A percentile compares a stretch with the other conserved stretches of the same genome.
Evolutionary conservation across 2,888 invertebrate genomes (phyloP).

Genomic region (Thelaira solivaga): DNA sequence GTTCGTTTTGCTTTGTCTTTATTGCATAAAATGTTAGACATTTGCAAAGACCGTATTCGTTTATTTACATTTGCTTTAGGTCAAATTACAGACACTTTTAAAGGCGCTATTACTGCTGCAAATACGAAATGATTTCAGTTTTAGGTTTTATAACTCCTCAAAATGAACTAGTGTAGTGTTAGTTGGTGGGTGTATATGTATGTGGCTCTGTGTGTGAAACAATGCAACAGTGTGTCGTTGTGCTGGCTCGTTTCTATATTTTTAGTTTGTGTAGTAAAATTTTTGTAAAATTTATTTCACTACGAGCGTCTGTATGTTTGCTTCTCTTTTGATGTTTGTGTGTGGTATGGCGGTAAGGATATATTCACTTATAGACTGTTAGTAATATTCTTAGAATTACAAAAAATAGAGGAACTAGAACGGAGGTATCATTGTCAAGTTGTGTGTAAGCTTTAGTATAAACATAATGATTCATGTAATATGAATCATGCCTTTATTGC

Average conservation of each 20-base stretch:
- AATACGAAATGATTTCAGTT: slow-evolving; percentile 32
- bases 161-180: background rate
- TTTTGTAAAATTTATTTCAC: slow-evolving; percentile 56
- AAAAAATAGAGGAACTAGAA: slow-evolving; percentile 6
- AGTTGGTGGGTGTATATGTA: background rate
- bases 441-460: slow-evolving; percentile 58
- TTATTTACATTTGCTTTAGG: slow-evolving; percentile 76
- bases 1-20: slow-evolving; percentile 15
- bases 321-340: slow-evolving; percentile 37
- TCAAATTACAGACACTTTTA: slow-evolving; percentile 73
- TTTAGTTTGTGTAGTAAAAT: slow-evolving; percentile 33
- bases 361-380: slow-evolving; percentile 48
- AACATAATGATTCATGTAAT: slow-evolving; percentile 60
- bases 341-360: slow-evolving; percentile 40
- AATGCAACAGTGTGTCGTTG: slow-evolving; percentile 55
- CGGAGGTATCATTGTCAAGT: slow-evolving; percentile 60
- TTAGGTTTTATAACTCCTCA: slow-evolving; percentile 1
- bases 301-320: slow-evolving; percentile 49
- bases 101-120: slow-evolving; percentile 59
- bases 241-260: slow-evolving; percentile 11
- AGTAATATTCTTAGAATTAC: slow-evolving; percentile 35
- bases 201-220: background rate
- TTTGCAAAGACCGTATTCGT: slow-evolving; percentile 65
- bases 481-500: slow-evolving; percentile 58
- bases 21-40: slow-evolving; percentile 37